These are phyloP conservation scores for Nematopogon swammerdamellus DNA, from an alignment of 2,888 invertebrate species.

Conservation along the genomic window DNA sequence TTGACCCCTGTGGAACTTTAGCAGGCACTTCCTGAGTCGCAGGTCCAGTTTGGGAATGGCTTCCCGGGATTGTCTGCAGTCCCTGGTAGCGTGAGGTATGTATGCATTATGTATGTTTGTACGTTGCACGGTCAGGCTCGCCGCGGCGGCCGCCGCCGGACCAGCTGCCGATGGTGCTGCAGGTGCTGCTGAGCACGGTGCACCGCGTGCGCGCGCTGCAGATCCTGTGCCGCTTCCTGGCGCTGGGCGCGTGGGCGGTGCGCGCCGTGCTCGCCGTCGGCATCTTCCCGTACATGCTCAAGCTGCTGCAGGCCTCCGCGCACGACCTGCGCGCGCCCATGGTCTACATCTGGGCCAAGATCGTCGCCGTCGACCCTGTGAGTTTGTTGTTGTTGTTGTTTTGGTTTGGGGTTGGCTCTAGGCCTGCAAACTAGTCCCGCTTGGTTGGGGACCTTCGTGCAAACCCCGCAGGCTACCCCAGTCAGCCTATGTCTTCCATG, in stretches of 20 bases:
- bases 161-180: slow-evolving; percentile 95
- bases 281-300: slow-evolving; percentile 98
- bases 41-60: too few relatives aligned
- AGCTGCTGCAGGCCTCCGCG: slow-evolving; percentile 92
- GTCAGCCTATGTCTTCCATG: too few relatives aligned
- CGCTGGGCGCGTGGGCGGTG: slow-evolving; percentile 95
- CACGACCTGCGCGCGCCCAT: slow-evolving; percentile 87
- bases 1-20: too few relatives aligned
- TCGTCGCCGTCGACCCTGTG: slow-evolving; percentile 92
- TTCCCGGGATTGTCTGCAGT: too few relatives aligned
- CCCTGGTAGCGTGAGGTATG: too few relatives aligned
- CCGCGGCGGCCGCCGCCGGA: slow-evolving; percentile 84
- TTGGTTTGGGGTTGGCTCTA: too few relatives aligned
- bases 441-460: too few relatives aligned
- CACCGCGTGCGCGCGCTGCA: slow-evolving; percentile 95
- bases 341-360: slow-evolving; percentile 99
- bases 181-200: slow-evolving; percentile 70
- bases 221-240: slow-evolving; percentile 88
- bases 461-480: not conserved
- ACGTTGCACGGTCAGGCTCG: too few relatives aligned
- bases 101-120: too few relatives aligned
- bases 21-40: too few relatives aligned
- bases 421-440: too few relatives aligned
- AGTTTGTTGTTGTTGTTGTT: slow-evolving; percentile 30
- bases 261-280: slow-evolving; percentile 94